Percentiles rank a stretch among this genome's conserved stretches.
Conservation (phyloP, 1,140 invertebrate genomes). For the Drosophila hydei region DNA sequence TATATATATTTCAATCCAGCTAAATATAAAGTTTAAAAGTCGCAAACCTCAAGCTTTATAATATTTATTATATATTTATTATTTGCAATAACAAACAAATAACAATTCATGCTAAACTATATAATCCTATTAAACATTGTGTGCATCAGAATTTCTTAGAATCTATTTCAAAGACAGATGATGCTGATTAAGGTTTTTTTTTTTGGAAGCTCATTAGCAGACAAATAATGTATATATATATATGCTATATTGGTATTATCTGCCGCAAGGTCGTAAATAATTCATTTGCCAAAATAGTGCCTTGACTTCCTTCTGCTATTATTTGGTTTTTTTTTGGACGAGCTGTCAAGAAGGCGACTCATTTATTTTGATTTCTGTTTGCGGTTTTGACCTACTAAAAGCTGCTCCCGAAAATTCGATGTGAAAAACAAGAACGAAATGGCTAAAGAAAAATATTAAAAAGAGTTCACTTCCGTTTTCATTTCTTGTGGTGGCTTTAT, state of each 20-base stretch:
- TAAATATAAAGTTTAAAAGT: too few relatives aligned
- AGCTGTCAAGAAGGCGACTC: constrained; percentile 20
- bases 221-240: constrained; percentile 52
- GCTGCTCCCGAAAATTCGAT: constrained; percentile 32
- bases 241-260: constrained; percentile 16
- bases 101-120: background rate
- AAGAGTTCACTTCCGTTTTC: constrained; percentile 52
- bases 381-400: constrained; percentile 66
- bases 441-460: constrained; percentile 1
- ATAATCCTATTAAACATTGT: background rate
- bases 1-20: too few relatives aligned
- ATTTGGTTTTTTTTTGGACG: constrained; percentile 1
- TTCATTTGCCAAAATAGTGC: constrained; percentile 56
- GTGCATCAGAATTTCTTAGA: background rate
- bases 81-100: too few relatives aligned
- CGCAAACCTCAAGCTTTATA: too few relatives aligned
- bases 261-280: constrained; percentile 60
- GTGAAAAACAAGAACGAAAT: constrained; percentile 11
- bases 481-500: constrained; percentile 28
- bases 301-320: constrained; percentile 36
- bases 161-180: background rate
- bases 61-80: too few relatives aligned
- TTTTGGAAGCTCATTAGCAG: background rate
- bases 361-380: constrained; percentile 37
- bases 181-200: background rate